A percentile compares a stretch with the other conserved stretches of the same genome.
phyloP scores from a whole-genome alignment of 2,888 invertebrate genomes.

The Hypomecis atomaria region DNA sequence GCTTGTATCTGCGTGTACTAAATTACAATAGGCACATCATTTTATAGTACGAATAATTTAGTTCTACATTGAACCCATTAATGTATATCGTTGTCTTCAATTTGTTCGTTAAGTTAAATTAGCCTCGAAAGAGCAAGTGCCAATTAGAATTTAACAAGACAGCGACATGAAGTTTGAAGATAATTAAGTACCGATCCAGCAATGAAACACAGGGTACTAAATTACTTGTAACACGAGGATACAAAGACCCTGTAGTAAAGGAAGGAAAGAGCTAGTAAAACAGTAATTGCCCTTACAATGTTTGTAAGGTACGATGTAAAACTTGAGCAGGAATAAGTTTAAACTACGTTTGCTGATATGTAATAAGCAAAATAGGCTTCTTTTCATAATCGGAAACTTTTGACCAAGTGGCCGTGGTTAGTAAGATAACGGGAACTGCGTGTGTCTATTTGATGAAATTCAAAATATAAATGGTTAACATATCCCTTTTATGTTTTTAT shows the following conservation, averaged over 20 bases:
- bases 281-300: slow-evolving; percentile 28
- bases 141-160: slow-evolving; percentile 29
- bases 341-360: slow-evolving; percentile 1
- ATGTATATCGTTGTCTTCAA: slow-evolving; percentile 5
- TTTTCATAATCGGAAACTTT: too few relatives aligned
- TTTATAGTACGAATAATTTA: not conserved
- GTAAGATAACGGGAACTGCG: too few relatives aligned
- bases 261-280: slow-evolving; percentile 20
- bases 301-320: slow-evolving; percentile 10
- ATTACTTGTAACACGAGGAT: slow-evolving; percentile 24
- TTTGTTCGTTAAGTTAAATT: slow-evolving; percentile 13
- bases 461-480: too few relatives aligned
- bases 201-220: slow-evolving; percentile 28
- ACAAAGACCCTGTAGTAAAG: slow-evolving; percentile 25
- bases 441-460: too few relatives aligned
- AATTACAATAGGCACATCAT: not conserved
- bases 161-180: slow-evolving; percentile 27
- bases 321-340: not conserved
- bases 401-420: too few relatives aligned
- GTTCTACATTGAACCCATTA: not conserved
- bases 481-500: too few relatives aligned
- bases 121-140: slow-evolving; percentile 5
- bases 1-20: not conserved
- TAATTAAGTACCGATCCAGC: slow-evolving; percentile 27
- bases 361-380: too few relatives aligned